phyloP scores from a whole-genome alignment of 2,113 vertebrate genomes.

The Arvicanthis niloticus region DNA sequence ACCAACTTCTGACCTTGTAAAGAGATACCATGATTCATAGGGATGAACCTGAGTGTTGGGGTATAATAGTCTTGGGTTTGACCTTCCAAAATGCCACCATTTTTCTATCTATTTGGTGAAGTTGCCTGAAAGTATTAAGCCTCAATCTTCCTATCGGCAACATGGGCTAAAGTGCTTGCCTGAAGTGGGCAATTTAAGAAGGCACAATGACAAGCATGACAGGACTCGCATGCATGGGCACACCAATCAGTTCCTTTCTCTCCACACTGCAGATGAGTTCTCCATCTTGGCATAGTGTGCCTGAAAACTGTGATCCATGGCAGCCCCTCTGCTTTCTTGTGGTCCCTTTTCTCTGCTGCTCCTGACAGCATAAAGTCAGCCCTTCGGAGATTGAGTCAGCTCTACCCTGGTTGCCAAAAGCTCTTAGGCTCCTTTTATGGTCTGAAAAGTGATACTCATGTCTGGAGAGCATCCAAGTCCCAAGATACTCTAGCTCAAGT shows the following conservation, averaged over 20 bases:
- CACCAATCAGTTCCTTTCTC: not conserved
- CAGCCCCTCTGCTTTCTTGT: not conserved
- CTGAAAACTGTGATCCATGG: not conserved
- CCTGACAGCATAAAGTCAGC: constrained; percentile 34
- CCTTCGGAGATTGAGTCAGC: constrained; percentile 39
- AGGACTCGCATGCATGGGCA: not conserved
- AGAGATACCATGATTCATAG: not conserved
- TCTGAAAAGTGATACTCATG: constrained; percentile 64
- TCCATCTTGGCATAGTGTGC: not conserved
- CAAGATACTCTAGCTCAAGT: constrained; percentile 26
- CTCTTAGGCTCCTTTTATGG: constrained; percentile 64
- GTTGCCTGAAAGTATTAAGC: not conserved
- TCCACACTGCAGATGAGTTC: not conserved
- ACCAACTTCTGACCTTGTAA: constrained; percentile 9
- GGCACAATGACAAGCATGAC: not conserved
- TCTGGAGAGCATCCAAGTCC: constrained; percentile 54
- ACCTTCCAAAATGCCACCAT: not conserved
- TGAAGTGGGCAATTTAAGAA: not conserved
- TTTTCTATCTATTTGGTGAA: not conserved
- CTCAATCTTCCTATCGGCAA: not conserved
- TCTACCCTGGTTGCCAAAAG: constrained; percentile 57
- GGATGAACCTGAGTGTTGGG: not conserved
- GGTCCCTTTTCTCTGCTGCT: not conserved
- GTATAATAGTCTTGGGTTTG: not conserved
- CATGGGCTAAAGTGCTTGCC: not conserved